These are phyloP conservation scores for Xestia sexstrigata DNA, from an alignment of 2,888 invertebrate genomes.

Conservation along the genomic window DNA sequence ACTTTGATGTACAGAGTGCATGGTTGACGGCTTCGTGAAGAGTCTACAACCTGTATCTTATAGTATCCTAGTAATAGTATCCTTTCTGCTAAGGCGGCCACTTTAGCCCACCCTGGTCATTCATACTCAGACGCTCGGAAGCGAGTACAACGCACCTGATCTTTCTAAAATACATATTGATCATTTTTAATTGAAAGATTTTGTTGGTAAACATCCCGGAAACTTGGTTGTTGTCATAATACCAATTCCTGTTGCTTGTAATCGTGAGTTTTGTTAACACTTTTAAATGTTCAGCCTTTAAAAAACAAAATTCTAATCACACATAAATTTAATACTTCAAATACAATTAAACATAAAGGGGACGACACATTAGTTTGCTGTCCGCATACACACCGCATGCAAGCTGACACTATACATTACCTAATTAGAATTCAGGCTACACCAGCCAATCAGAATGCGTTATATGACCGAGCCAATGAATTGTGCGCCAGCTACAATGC, in stretches of 20 bases:
- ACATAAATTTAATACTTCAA: not conserved
- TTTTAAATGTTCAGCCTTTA: not conserved
- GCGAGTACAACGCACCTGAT: not conserved
- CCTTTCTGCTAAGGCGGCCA: not conserved
- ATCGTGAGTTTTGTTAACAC: not conserved
- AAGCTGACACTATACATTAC: constrained; percentile 57
- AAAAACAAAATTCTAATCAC: not conserved
- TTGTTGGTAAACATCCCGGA: not conserved
- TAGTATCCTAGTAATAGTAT: no score
- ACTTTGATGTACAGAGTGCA: no score
- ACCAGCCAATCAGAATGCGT: constrained; percentile 51
- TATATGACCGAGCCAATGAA: constrained; percentile 48
- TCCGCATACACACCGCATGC: constrained; percentile 42
- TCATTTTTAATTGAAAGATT: not conserved
- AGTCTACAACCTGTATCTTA: no score
- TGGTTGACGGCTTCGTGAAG: no score
- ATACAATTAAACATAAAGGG: constrained; percentile 20
- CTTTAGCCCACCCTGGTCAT: not conserved
- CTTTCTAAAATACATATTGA: not conserved
- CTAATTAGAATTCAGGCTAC: constrained; percentile 60
- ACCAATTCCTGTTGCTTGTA: not conserved
- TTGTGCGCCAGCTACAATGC: constrained; percentile 31
- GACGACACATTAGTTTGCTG: constrained; percentile 32
- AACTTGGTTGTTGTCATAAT: not conserved
- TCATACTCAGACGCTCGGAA: not conserved